Evolutionary conservation across 2,113 vertebrate species (phyloP).

Genomic region (Puffinus mauretanicus): DNA sequence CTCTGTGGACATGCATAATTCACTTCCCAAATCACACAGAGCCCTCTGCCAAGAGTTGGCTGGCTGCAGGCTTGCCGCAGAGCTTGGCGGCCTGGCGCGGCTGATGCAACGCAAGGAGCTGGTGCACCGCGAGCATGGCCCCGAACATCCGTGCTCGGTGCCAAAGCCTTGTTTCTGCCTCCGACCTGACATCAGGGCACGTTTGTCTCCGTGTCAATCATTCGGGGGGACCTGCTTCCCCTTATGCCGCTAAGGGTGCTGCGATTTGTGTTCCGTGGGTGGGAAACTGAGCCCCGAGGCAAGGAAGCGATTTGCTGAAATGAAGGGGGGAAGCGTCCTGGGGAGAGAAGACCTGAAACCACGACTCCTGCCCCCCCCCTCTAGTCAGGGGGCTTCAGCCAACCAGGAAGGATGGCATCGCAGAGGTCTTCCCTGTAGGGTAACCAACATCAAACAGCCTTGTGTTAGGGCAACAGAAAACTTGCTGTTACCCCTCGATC

Average conservation of each 20-base stretch:
- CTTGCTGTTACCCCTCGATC: fast-evolving
- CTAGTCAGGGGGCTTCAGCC: background rate
- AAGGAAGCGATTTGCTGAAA: background rate
- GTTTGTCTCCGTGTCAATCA: fast-evolving
- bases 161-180: background rate
- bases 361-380: background rate
- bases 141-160: fast-evolving
- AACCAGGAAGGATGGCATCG: too few species aligned
- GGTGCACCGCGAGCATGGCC: fast-evolving
- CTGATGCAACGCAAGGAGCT: background rate
- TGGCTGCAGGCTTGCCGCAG: background rate
- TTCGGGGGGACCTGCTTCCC: fast-evolving
- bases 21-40: fast-evolving
- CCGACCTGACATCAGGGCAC: fast-evolving
- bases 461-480: background rate
- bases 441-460: background rate
- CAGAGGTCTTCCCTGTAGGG: fast-evolving
- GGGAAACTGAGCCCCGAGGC: background rate
- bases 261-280: fast-evolving
- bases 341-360: background rate
- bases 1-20: background rate
- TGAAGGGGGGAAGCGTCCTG: fast-evolving
- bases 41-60: background rate
- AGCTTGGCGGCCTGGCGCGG: background rate
- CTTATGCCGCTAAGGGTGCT: fast-evolving